Evolutionary conservation across 2,888 invertebrate species (phyloP).

Genomic region (Mayetiola destructor): DNA sequence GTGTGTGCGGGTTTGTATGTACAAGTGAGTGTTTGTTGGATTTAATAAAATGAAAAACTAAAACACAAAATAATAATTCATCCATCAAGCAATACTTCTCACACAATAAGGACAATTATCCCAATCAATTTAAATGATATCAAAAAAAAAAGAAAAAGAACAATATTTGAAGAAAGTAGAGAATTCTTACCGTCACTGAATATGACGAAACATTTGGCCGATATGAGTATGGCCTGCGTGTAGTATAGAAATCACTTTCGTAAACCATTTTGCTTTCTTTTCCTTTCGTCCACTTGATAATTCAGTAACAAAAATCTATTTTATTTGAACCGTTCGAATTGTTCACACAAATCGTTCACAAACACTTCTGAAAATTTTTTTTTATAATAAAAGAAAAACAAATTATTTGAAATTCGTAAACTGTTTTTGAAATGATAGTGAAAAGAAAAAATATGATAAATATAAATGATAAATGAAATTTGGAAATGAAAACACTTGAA

Average conservation of each 20-base stretch:
- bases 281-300: too few relatives aligned
- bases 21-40: too few relatives aligned
- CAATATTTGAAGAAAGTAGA: conserved; percentile 23
- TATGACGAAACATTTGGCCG: conserved; percentile 55
- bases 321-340: too few relatives aligned
- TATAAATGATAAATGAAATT: neutral
- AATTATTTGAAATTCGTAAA: too few relatives aligned
- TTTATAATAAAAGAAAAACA: neutral
- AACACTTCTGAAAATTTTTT: conserved; percentile 3
- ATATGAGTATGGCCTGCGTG: conserved; percentile 68
- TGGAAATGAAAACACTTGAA: conserved; percentile 1
- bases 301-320: too few relatives aligned
- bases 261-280: conserved; percentile 58
- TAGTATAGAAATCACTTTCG: conserved; percentile 84
- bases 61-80: too few relatives aligned
- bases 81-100: too few relatives aligned
- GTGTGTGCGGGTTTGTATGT: too few relatives aligned
- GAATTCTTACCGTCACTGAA: conserved; percentile 64
- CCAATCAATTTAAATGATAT: neutral
- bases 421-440: too few relatives aligned
- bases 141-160: neutral
- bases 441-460: neutral
- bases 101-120: neutral
- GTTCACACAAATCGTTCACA: conserved; percentile 2
- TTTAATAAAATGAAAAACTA: too few relatives aligned